Base-by-base conservation (phyloP, 2,888 invertebrate species). In the Athalia circularis region DNA sequence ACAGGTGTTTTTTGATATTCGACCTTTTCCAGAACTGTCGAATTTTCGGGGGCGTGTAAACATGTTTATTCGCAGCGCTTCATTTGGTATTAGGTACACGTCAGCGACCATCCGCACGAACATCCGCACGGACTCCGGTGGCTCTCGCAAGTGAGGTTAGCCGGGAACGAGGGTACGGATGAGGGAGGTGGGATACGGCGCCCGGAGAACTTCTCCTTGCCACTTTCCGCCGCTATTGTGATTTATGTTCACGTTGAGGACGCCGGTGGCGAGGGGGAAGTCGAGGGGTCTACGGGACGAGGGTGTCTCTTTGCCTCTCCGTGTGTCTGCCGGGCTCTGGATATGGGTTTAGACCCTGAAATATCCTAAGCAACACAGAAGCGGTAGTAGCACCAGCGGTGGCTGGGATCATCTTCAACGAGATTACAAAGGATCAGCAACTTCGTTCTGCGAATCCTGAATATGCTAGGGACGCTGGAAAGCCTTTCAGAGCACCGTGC, bases 201-300 rank as follows among this genome's bases (percentile, higher is more conserved):
- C 84, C 85, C 87, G 86, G 86, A 87, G 86, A 89, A 89, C 83
- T 88, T 89, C 88, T 87, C 85, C 86, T 85, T 84, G 85, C 86
- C 88, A 89, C 88, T 88, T 88, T 88, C 87, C 87, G 85, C 87
- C 86, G 89, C 88, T 88, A 89, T 89, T 89, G 88, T 88, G 89
- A 89, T 89, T 88, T 89, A 89, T 89, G 88, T 86, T 86, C 86
- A 84, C 87, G 86, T 88, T 89, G 89, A 88, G 88, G 89, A 87
- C 85, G 86, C 59, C 75, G 75, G 75, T 61, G 75, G 50, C 29
- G 15, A 29, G 50, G 75, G 50, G 62, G 61, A 59, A 59, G 48
- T 45, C 45, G 72, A 61, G 50, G 75, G 62, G 61, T 57, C 59
- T 45, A 68, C 29, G 74, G 76, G 64, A 45, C 61, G 50, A 77